A percentile compares a stretch with the other conserved stretches of the same genome.
phyloP scores from a whole-genome alignment of 23 tunicate genomes.

The Corella eumyota region DNA sequence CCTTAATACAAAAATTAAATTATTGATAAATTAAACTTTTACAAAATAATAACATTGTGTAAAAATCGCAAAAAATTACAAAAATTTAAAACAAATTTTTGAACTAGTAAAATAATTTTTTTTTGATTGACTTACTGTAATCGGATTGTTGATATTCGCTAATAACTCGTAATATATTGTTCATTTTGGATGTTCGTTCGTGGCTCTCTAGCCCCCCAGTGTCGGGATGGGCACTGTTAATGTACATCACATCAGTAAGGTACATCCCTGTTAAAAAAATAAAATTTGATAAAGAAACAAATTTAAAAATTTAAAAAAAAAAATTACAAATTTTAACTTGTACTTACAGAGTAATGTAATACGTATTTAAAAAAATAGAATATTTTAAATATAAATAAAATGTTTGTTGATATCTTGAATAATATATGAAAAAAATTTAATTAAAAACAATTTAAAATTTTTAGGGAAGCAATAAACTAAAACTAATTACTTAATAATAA shows the following conservation, averaged over 20 bases:
- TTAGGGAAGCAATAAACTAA: too few relatives aligned
- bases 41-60: background rate
- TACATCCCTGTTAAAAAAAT: constrained; percentile 56
- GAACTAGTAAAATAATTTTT: too few relatives aligned
- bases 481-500: too few relatives aligned
- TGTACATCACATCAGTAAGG: constrained; percentile 79
- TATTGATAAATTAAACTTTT: too few relatives aligned
- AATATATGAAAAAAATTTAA: too few relatives aligned
- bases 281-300: too few relatives aligned
- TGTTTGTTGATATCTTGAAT: too few relatives aligned
- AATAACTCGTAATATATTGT: constrained; percentile 81
- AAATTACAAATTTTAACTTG: too few relatives aligned
- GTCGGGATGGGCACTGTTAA: constrained; percentile 95
- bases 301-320: too few relatives aligned
- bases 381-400: too few relatives aligned
- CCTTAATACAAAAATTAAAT: constrained; percentile 36
- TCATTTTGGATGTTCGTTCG: constrained; percentile 84
- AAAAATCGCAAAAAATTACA: background rate
- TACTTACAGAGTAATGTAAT: background rate
- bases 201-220: constrained; percentile 86
- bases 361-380: too few relatives aligned
- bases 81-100: background rate
- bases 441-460: too few relatives aligned
- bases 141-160: constrained; percentile 84
- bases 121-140: constrained; percentile 40